Evolutionary conservation across 2,113 vertebrate species (phyloP), one percentile per base, ranked within the genome.

Genomic region (Cololabis saira): DNA sequence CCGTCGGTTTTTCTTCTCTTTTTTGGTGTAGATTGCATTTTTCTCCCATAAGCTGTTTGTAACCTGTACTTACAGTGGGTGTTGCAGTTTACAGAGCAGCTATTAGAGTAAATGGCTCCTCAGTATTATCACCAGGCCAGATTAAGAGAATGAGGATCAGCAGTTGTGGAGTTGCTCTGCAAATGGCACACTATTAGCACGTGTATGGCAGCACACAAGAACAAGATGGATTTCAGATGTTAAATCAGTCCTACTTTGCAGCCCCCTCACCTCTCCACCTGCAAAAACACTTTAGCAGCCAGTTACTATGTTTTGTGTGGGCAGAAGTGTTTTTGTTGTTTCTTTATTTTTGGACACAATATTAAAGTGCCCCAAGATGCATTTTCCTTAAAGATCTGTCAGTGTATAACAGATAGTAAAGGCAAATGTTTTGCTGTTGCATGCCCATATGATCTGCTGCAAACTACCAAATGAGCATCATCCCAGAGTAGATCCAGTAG

Each of bases 11-110:
- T 41, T 21, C 24, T 27, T 5, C 24, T 27, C 24, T 51, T 33
- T 50, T 80, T 71, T 42, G 21, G 57, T 76, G 61, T 62, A 70
- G 59, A 78, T 76, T 68, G 51, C 58, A 5, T 80, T 76, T 63
- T 78, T 45, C 67, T 67, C 73, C 71, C 51, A 70, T 68, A 84
- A 73, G 61, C 74, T 76, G 75, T 80, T 78, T 85, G 84, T 65
- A 91, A 86, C 87, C 78, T 87, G 82, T 86, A 90, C 74, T 92
- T 91, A 89, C 87, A 86, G 51, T 68, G 82, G 88, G 86, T 87
- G 91, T 88, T 80, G 78, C 81, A 88, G 75, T 86, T 85, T 87
- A 78, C 82, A 89, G 80, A 83, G 78, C 76, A 63, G 85, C 87
- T 87, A 88, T 91, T 89, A 89, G 56, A 87, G 81, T 83, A 80